Conservation (phyloP, 2,797 vertebrate species). For the Rhynchotus rufescens region DNA sequence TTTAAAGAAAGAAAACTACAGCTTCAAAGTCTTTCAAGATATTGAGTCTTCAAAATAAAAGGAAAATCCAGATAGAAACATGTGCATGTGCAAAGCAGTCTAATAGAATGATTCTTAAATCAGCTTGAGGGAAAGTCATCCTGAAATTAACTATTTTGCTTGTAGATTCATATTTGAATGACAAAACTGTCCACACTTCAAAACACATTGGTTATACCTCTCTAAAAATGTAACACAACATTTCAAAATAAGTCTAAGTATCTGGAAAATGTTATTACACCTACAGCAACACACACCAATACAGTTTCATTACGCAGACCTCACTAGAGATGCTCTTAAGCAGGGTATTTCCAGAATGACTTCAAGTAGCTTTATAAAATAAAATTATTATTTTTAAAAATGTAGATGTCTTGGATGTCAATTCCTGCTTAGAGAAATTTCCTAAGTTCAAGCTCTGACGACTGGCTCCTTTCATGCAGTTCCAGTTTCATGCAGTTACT, state of each 20-base stretch:
- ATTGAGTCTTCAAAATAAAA: background rate
- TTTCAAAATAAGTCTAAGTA: background rate
- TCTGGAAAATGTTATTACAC: background rate
- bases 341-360: background rate
- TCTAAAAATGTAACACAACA: background rate
- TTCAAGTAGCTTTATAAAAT: background rate
- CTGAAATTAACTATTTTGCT: background rate
- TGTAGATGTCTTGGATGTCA: background rate
- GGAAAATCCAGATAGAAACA: background rate
- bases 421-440: background rate
- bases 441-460: background rate
- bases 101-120: background rate
- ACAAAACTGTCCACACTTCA: background rate
- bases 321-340: background rate
- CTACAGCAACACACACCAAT: background rate
- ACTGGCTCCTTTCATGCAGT: background rate
- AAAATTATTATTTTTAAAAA: background rate
- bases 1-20: conserved; percentile 7
- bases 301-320: background rate
- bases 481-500: background rate
- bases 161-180: background rate
- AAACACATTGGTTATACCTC: background rate
- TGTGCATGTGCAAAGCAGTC: background rate
- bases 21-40: conserved; percentile 12
- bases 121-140: background rate